A percentile compares a stretch with the other conserved stretches of the same genome.
Evolutionary conservation across 2,113 vertebrate species (phyloP).

Genomic region (Brachyhypopomus occidentalis): DNA sequence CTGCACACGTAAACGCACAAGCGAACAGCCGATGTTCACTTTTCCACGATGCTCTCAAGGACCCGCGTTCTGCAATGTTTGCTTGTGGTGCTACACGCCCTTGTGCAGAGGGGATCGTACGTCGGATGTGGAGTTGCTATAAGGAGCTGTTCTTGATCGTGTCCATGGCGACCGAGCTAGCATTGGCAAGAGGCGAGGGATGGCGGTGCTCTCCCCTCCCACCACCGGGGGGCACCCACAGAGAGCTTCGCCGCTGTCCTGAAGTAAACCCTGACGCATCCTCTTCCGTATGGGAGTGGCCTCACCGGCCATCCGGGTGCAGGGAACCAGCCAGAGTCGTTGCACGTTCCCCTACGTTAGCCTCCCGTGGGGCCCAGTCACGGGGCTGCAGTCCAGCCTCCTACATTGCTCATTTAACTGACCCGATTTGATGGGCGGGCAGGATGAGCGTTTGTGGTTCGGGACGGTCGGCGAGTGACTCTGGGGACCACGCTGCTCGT

Average conservation of each 20-base stretch:
- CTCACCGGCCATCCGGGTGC: conserved; percentile 42
- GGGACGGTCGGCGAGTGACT: conserved; percentile 47
- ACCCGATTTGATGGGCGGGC: conserved; percentile 46
- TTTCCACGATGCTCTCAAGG: neutral
- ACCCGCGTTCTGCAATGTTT: conserved; percentile 2
- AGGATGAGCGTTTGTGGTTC: conserved; percentile 38
- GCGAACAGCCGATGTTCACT: neutral
- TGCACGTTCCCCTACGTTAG: conserved; percentile 53
- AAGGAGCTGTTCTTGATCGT: conserved; percentile 3
- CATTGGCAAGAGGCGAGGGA: conserved; percentile 37
- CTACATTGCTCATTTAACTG: conserved; percentile 46
- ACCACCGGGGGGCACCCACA: no score
- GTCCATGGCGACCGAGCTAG: conserved; percentile 33
- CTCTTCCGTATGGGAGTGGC: conserved; percentile 36
- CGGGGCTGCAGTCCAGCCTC: neutral
- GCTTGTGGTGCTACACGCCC: neutral
- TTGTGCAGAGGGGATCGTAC: conserved; percentile 12
- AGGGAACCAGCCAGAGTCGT: conserved; percentile 43
- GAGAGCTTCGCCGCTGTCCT: conserved; percentile 12
- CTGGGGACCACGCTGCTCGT: conserved; percentile 29
- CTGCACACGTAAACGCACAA: neutral
- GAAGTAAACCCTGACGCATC: conserved; percentile 18
- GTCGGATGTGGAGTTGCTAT: conserved; percentile 34
- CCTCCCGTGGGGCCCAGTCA: neutral
- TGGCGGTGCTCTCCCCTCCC: no score